phyloP scores from a whole-genome alignment of 2,888 invertebrate genomes.

The Lepidochrysops patricia region DNA sequence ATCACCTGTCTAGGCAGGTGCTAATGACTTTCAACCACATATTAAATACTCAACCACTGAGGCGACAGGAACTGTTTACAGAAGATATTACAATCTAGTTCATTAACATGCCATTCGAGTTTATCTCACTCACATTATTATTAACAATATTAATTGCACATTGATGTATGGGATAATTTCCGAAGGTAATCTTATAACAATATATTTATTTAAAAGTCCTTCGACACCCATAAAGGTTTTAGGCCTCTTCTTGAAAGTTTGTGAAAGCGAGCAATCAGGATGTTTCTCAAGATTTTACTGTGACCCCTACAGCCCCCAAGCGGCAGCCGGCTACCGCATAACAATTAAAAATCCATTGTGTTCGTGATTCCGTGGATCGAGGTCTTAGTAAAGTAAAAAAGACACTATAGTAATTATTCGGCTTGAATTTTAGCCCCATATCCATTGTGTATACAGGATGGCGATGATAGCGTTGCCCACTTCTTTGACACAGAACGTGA shows the following conservation, averaged over 20 bases:
- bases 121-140: neutral
- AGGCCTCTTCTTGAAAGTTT: neutral
- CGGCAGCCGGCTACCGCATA: too few relatives aligned
- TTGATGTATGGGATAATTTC: neutral
- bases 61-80: neutral
- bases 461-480: slow-evolving; percentile 2
- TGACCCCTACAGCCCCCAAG: too few relatives aligned
- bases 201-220: too few relatives aligned
- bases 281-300: neutral
- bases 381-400: too few relatives aligned
- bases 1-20: slow-evolving; percentile 35
- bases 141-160: neutral
- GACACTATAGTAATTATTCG: neutral
- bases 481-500: slow-evolving; percentile 6
- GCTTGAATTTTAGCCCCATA: neutral
- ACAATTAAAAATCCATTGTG: too few relatives aligned
- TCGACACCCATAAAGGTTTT: neutral
- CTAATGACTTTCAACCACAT: slow-evolving; percentile 32
- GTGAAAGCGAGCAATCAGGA: neutral
- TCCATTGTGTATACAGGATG: neutral
- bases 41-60: slow-evolving; percentile 1
- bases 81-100: neutral
- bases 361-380: too few relatives aligned
- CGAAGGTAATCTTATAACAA: neutral
- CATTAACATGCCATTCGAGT: slow-evolving; percentile 8